Evolutionary conservation across 2,113 vertebrate genomes (phyloP), one percentile per base, ranked within the genome.

Genomic region (Prochilodus magdalenae): DNA sequence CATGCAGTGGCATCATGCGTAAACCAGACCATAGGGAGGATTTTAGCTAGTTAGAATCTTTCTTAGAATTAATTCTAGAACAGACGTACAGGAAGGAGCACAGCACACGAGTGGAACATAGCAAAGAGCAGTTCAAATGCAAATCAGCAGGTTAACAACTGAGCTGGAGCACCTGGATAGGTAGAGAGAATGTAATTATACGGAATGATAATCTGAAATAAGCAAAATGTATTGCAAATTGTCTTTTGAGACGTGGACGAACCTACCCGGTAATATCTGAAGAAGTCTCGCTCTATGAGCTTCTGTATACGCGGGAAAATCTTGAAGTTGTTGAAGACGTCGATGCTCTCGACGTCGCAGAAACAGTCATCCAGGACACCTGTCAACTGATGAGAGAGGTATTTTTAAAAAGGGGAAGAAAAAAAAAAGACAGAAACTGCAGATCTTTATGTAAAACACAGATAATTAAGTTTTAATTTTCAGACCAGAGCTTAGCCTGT

Each of bases 271-370:
- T 99, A 99, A 90, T 99, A 99, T 92, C 97, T 95, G 91, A 99
- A 99, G 91, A 97, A 99, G 89, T 98, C 98, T 53, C 94, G 94
- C 86, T 96, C 96, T 22, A 94, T 95, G 77, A 99, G 93, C 78
- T 94, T 96, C 90, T 94, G 93, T 77, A 99, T 94, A 79, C 93
- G 95, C 24, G 98, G 98, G 87, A 95, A 98, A 67, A 99, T 91
- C 93, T 98, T 98, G 89, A 96, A 97, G 91, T 96, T 99, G 92
- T 99, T 99, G 93, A 98, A 99, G 85, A 95, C 93, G 87, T 99
- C 98, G 0, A 99, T 99, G 93, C 98, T 99, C 85, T 98, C 96
- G 16, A 98, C 94, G 83, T 99, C 98, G 85, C 98, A 99, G 88
- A 97, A 95, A 84, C 98, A 99, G 92, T 99, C 98, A 84, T 99